These are phyloP conservation scores for Rhabditoides inermis DNA, from an alignment of 2,888 invertebrate genomes.

Conservation along the genomic window DNA sequence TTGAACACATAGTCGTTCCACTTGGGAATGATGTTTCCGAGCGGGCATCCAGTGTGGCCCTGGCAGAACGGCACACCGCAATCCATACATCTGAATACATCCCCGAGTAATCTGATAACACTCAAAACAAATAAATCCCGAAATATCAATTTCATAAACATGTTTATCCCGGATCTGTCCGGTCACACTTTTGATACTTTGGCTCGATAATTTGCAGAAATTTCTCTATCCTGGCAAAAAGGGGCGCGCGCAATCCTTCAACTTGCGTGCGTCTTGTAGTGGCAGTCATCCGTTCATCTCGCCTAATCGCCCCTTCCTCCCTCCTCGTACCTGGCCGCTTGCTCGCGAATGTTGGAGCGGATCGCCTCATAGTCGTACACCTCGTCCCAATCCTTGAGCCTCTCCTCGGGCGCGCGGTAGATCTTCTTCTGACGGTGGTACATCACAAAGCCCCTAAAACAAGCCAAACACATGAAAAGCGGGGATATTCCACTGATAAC, in stretches of 20 bases:
- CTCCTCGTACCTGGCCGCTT: slow-evolving; percentile 73
- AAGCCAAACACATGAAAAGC: not conserved
- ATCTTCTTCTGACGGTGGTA: slow-evolving; percentile 79
- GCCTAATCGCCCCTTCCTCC: too few relatives aligned
- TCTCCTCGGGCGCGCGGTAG: slow-evolving; percentile 76
- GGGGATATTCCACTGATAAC: too few relatives aligned
- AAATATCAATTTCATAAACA: too few relatives aligned
- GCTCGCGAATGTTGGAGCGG: slow-evolving; percentile 71
- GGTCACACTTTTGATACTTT: too few relatives aligned
- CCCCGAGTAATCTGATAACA: too few relatives aligned
- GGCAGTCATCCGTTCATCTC: too few relatives aligned
- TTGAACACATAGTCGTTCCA: slow-evolving; percentile 94
- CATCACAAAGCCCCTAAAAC: slow-evolving; percentile 81
- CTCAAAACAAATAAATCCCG: too few relatives aligned
- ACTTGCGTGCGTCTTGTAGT: too few relatives aligned
- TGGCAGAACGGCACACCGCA: slow-evolving; percentile 98
- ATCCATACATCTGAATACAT: slow-evolving; percentile 73
- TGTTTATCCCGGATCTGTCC: too few relatives aligned
- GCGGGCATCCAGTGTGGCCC: slow-evolving; percentile 84
- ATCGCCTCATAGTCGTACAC: slow-evolving; percentile 71
- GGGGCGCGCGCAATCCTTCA: too few relatives aligned
- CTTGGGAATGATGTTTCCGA: slow-evolving; percentile 96
- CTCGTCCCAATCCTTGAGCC: slow-evolving; percentile 90
- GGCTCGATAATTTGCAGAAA: too few relatives aligned
- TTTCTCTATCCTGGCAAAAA: too few relatives aligned